These are phyloP conservation scores for Acipenser oxyrinchus DNA, from an alignment of 2,797 vertebrate genomes.

Conservation along the genomic window DNA sequence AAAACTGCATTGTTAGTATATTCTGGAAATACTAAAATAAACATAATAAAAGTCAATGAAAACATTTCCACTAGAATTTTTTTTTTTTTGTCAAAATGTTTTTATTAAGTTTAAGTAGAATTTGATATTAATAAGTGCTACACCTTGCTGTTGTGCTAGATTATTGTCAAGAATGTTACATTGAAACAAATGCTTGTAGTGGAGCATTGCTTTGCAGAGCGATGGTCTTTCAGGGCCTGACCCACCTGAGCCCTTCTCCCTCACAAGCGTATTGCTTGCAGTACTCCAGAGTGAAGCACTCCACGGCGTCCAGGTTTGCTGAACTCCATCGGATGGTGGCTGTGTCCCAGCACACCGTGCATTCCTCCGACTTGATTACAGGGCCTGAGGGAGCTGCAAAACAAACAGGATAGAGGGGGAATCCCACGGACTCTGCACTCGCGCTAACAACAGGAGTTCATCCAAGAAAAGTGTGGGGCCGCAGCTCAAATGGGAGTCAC, in stretches of 20 bases:
- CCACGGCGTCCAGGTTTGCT: constrained; percentile 33
- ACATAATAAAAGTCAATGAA: no score
- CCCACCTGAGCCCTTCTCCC: constrained; percentile 88
- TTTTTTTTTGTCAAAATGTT: no score
- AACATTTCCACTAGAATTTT: no score
- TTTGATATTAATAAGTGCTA: no score
- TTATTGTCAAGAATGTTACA: no score
- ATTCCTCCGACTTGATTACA: constrained; percentile 68
- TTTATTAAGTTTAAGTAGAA: no score
- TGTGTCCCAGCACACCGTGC: constrained; percentile 77
- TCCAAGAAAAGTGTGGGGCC: background rate
- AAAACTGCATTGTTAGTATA: no score
- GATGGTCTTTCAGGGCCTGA: background rate
- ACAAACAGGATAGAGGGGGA: constrained; percentile 19
- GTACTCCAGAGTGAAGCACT: constrained; percentile 83
- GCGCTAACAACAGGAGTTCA: background rate
- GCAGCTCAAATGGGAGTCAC: no score
- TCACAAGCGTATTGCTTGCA: constrained; percentile 83
- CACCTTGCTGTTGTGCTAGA: no score
- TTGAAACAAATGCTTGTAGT: no score
- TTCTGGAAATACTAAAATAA: no score
- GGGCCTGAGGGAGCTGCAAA: constrained; percentile 76
- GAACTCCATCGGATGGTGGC: constrained; percentile 76
- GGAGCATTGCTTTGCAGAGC: background rate
- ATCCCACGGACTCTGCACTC: background rate